A percentile compares a stretch with the other conserved stretches of the same genome.
Evolutionary conservation across 1,140 invertebrate species (phyloP).

Genomic region (Thaumetopoea pityocampa): DNA sequence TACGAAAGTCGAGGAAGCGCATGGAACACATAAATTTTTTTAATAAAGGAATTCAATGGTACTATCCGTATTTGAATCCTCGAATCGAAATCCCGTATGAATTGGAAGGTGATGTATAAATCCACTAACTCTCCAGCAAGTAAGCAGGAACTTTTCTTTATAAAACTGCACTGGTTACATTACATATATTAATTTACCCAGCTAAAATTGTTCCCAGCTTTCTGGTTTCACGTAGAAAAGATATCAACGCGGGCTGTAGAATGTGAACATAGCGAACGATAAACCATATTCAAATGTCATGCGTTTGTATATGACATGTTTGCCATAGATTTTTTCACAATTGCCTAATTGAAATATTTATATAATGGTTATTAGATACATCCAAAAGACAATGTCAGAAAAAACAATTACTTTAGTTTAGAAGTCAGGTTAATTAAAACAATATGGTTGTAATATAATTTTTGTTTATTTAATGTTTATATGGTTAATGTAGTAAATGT

Average conservation of each 20-base stretch:
- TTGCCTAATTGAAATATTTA: constrained; percentile 8
- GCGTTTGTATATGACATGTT: constrained; percentile 11
- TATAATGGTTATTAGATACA: constrained; percentile 11
- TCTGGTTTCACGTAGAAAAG: constrained; percentile 9
- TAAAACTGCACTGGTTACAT: not conserved
- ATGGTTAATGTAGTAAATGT: too few species aligned
- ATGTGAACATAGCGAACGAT: constrained; percentile 14
- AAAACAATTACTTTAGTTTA: constrained; percentile 13
- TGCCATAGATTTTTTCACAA: constrained; percentile 17
- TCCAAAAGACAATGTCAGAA: constrained; percentile 5
- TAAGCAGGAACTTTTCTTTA: not conserved
- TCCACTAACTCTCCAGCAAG: too few species aligned
- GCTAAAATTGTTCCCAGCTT: constrained; percentile 1
- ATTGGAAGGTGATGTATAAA: too few species aligned
- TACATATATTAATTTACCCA: not conserved
- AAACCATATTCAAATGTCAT: constrained; percentile 12
- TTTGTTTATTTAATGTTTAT: too few species aligned
- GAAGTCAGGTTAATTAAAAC: too few species aligned
- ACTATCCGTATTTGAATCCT: too few species aligned
- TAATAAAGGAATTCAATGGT: too few species aligned
- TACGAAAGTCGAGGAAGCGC: too few species aligned
- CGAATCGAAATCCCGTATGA: too few species aligned
- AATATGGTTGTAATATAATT: too few species aligned
- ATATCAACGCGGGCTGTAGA: constrained; percentile 12
- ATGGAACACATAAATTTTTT: too few species aligned